These are phyloP conservation scores for Malacosoma neustria DNA, from an alignment of 2,888 invertebrate species.

Conservation along the genomic window DNA sequence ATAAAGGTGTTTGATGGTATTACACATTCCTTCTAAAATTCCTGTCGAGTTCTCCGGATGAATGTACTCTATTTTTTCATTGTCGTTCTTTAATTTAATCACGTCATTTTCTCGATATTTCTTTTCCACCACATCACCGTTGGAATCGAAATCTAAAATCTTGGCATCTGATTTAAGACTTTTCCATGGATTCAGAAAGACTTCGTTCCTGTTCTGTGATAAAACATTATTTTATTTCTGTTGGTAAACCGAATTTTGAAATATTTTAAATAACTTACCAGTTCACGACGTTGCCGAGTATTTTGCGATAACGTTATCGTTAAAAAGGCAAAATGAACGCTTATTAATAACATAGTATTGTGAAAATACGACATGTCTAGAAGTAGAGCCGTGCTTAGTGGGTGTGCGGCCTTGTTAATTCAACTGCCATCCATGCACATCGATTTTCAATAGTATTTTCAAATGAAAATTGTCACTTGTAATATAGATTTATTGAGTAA, in stretches of 20 bases:
- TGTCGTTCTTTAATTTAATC: conserved; percentile 11
- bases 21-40: conserved; percentile 7
- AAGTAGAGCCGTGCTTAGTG: neutral
- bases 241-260: no score
- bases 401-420: no score
- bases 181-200: conserved; percentile 42
- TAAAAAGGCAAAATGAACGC: neutral
- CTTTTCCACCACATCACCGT: conserved; percentile 25
- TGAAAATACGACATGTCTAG: neutral
- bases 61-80: neutral
- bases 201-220: conserved; percentile 21
- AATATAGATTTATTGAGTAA: conserved; percentile 34
- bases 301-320: neutral
- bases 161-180: conserved; percentile 19
- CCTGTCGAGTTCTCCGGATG: neutral
- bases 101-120: conserved; percentile 13
- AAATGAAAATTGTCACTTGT: conserved; percentile 20
- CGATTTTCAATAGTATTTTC: conserved; percentile 13
- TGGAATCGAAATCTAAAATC: conserved; percentile 31
- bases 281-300: neutral
- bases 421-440: no score
- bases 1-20: conserved; percentile 11
- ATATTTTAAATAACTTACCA: no score
- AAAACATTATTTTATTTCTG: no score
- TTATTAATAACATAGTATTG: neutral